Evolutionary conservation across 2,888 invertebrate genomes (phyloP), one percentile per base, ranked within the genome.

Genomic region (Oegoconia quadripuncta): DNA sequence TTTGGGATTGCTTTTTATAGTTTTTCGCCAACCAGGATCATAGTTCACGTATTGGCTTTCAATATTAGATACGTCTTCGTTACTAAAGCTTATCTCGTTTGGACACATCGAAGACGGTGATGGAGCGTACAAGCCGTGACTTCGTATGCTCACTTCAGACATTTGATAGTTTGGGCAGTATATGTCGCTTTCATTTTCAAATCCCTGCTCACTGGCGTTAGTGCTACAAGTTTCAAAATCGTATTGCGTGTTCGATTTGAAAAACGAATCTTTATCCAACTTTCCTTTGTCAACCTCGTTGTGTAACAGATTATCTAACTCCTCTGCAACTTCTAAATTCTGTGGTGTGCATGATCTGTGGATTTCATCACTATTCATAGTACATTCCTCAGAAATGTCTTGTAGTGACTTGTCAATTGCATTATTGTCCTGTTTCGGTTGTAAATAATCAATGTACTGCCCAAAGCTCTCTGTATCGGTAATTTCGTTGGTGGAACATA

Each of bases 91-190:
- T 17, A 88, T 81, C 44, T 88, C 88, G 49, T 87, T 82, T 0
- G 84, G 88, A 40, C 88, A 86, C 80, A 88, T 84, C 0, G 87
- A 86, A 0, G 88, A 80, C 0, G 90, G 89, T 25, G 90, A 90
- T 0, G 91, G 91, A 0, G 91, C 90, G 65, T 91, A 91, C 12
- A 91, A 48, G 0, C 90, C 91, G 53, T 91, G 91, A 56, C 91
- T 91, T 26, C 90, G 77, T 52, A 91, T 91, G 55, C 91, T 91
- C 0, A 91, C 89, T 74, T 91, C 91, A 0, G 91, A 91, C 76
- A 91, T 88, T 66, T 91, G 91, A 52, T 91, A 91, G 44, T 88
- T 86, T 0, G 87, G 86, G 27, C 87, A 88, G 60, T 91, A 91
- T 2, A 91, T 87, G 59, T 91, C 91, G 52, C 91, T 91, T 63